Conservation (phyloP, 2,113 vertebrate species). For the Neolamprologus caudopunctatus region DNA sequence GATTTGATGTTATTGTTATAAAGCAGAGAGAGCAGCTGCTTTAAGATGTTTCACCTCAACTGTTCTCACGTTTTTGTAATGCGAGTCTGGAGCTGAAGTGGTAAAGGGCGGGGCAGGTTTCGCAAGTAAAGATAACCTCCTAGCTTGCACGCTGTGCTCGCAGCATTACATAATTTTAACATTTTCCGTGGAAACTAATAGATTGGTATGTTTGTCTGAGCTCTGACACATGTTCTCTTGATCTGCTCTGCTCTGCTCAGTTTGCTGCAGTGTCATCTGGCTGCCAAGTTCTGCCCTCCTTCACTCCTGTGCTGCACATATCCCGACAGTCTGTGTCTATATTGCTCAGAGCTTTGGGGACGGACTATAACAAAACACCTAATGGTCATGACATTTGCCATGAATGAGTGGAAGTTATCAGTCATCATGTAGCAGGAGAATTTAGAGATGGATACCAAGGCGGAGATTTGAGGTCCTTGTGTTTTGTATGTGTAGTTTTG, state of each 20-base stretch:
- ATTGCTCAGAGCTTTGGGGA: background rate
- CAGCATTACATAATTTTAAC: background rate
- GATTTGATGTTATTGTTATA: background rate
- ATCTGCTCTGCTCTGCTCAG: background rate
- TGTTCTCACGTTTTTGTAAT: background rate
- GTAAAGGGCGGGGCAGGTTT: slow-evolving; percentile 59
- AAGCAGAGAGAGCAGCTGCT: background rate
- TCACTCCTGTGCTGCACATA: background rate
- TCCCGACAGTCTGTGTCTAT: background rate
- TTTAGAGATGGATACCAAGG: background rate
- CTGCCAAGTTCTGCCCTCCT: slow-evolving; percentile 13
- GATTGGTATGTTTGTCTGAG: background rate
- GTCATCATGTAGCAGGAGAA: background rate
- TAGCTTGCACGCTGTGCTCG: background rate
- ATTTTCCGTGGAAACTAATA: background rate
- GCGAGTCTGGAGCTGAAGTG: background rate
- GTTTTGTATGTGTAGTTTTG: background rate
- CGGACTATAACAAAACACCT: background rate
- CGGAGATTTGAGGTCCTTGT: background rate
- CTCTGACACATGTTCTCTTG: background rate
- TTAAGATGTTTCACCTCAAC: background rate
- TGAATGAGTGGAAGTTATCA: slow-evolving; percentile 35
- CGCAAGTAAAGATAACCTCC: slow-evolving; percentile 35
- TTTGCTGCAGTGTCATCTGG: slow-evolving; percentile 11
- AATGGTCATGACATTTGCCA: background rate